These are phyloP conservation scores for Xestoiulus laeticollis DNA, from an alignment of 2,888 invertebrate genomes.

Conservation along the genomic window DNA sequence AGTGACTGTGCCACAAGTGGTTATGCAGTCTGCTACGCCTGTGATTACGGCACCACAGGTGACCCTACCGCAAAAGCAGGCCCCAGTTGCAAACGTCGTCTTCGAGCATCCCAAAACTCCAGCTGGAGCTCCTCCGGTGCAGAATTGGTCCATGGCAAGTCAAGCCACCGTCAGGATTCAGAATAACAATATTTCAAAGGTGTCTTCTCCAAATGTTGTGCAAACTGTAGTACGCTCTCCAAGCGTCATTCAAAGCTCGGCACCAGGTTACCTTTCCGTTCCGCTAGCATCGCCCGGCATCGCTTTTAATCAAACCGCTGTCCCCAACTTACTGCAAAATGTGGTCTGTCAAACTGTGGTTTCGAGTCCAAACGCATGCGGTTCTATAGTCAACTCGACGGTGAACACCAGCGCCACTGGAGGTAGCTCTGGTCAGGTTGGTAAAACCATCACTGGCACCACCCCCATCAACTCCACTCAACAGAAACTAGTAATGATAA, in stretches of 20 bases:
- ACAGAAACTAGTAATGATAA: conserved; percentile 39
- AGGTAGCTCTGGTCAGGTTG: background rate
- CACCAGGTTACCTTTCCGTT: background rate
- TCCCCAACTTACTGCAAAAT: background rate
- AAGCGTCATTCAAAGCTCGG: background rate
- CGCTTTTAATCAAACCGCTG: background rate
- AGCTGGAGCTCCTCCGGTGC: background rate
- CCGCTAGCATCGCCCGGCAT: background rate
- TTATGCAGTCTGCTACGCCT: background rate
- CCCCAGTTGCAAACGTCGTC: background rate
- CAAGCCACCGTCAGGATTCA: background rate
- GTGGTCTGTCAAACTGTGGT: background rate
- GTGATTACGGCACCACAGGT: background rate
- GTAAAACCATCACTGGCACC: background rate
- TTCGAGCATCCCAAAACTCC: background rate
- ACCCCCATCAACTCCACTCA: background rate
- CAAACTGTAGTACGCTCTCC: background rate
- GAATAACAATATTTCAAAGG: background rate
- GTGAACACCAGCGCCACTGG: background rate
- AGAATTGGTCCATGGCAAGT: background rate
- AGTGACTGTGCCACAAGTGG: background rate
- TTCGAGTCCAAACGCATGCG: background rate
- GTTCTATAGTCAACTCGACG: background rate
- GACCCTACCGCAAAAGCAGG: background rate
- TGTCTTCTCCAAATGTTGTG: background rate